These are phyloP conservation scores for Chaunax sp. DNA, from an alignment of 2,797 vertebrate genomes.

Conservation along the genomic window DNA sequence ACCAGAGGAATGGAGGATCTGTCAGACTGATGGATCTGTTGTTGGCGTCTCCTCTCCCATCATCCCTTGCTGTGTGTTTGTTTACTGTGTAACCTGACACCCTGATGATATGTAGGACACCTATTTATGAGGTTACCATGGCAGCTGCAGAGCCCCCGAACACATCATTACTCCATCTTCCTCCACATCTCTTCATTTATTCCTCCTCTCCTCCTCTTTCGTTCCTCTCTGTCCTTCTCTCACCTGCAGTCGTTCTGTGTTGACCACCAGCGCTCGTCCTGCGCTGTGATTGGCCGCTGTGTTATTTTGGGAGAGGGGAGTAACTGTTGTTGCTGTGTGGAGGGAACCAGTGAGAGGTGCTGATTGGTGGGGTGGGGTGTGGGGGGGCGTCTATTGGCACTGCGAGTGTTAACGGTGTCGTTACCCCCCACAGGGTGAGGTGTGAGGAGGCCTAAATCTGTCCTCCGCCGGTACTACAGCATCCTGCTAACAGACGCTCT, in stretches of 20 bases:
- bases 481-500: slow-evolving; percentile 87
- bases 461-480: slow-evolving; percentile 81
- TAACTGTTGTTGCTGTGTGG: slow-evolving; percentile 81
- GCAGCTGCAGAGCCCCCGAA: slow-evolving; percentile 75
- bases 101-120: slow-evolving; percentile 77
- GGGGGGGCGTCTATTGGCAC: slow-evolving; percentile 66
- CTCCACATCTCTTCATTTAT: slow-evolving; percentile 23
- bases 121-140: slow-evolving; percentile 86
- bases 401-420: slow-evolving; percentile 78
- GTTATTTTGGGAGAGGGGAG: slow-evolving; percentile 81
- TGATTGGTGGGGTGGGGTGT: slow-evolving; percentile 59
- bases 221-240: slow-evolving; percentile 30
- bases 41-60: slow-evolving; percentile 4
- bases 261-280: slow-evolving; percentile 48
- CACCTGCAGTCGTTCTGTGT: slow-evolving; percentile 43
- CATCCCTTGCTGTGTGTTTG: slow-evolving; percentile 60
- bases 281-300: slow-evolving; percentile 67
- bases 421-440: slow-evolving; percentile 76
- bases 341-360: slow-evolving; percentile 60
- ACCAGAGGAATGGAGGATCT: too few species aligned
- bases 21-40: slow-evolving; percentile 32
- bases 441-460: slow-evolving; percentile 84
- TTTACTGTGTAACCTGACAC: slow-evolving; percentile 82
- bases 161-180: slow-evolving; percentile 65
- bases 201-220: not conserved